These are phyloP conservation scores for Henricia sp. DNA, from an alignment of 53 echinoderm and acorn worm genomes.

Conservation along the genomic window DNA sequence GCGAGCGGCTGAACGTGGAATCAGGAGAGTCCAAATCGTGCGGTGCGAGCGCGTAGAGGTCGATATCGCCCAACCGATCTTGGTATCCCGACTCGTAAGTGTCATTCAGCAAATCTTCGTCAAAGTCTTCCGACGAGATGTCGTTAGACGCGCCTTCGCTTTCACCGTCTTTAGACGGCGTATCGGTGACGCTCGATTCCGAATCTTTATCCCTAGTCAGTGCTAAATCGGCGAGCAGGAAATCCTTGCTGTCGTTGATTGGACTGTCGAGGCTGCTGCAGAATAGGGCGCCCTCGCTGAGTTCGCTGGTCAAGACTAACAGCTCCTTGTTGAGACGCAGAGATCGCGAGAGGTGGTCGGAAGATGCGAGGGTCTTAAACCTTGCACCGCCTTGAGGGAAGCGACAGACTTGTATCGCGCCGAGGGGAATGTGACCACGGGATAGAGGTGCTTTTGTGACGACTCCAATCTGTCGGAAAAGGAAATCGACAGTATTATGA, in stretches of 20 bases:
- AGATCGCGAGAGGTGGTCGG: constrained; percentile 69
- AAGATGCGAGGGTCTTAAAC: constrained; percentile 21
- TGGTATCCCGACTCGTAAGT: constrained; percentile 80
- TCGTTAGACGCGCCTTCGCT: constrained; percentile 40
- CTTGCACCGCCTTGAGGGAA: constrained; percentile 70
- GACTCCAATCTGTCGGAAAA: constrained; percentile 62
- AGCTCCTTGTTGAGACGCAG: constrained; percentile 87
- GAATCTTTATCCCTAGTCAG: constrained; percentile 40
- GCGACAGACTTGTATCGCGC: constrained; percentile 91
- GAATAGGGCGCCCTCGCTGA: constrained; percentile 59
- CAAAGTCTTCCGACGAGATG: constrained; percentile 59
- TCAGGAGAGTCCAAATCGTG: constrained; percentile 94
- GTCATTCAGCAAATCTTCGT: constrained; percentile 81
- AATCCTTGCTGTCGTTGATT: constrained; percentile 53
- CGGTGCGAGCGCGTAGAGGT: constrained; percentile 90
- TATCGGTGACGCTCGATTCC: constrained; percentile 43
- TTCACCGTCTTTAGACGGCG: constrained; percentile 52
- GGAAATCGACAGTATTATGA: neutral
- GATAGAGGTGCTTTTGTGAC: constrained; percentile 79
- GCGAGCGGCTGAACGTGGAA: constrained; percentile 86
- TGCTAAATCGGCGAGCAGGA: constrained; percentile 35
- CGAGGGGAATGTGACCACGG: constrained; percentile 86
- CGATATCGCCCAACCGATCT: constrained; percentile 85
- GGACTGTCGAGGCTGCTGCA: constrained; percentile 26
- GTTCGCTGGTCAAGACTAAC: constrained; percentile 80